These are phyloP conservation scores for Hydrolagus colliei DNA, from an alignment of 2,797 vertebrate genomes.

Conservation along the genomic window DNA sequence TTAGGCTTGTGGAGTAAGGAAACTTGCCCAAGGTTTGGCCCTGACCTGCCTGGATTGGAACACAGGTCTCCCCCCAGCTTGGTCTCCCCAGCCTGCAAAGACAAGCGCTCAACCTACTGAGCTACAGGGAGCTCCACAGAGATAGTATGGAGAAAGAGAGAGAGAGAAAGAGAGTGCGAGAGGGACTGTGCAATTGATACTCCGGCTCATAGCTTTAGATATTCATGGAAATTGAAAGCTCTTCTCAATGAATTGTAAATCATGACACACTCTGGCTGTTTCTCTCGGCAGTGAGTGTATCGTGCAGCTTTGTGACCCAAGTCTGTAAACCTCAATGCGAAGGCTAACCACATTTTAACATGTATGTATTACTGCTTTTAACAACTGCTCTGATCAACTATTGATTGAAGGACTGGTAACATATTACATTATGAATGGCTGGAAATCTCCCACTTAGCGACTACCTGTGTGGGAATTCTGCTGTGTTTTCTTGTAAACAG, in stretches of 20 bases:
- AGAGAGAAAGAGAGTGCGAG: background rate
- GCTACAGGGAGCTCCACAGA: too few species aligned
- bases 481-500: slow-evolving; percentile 50
- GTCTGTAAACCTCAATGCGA: slow-evolving; percentile 27
- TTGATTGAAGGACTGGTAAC: slow-evolving; percentile 60
- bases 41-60: too few species aligned
- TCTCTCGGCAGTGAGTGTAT: background rate
- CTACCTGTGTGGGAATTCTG: slow-evolving; percentile 53
- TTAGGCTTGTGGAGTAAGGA: too few species aligned
- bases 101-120: too few species aligned
- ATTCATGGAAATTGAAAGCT: slow-evolving; percentile 26
- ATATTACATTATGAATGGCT: slow-evolving; percentile 60
- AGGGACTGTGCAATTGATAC: background rate
- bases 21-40: too few species aligned
- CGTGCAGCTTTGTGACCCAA: background rate
- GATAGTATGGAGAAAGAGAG: background rate
- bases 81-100: too few species aligned
- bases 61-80: too few species aligned
- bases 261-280: slow-evolving; percentile 12
- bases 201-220: background rate
- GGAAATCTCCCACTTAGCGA: slow-evolving; percentile 52
- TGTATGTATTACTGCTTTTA: slow-evolving; percentile 23
- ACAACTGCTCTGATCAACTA: slow-evolving; percentile 51
- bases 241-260: slow-evolving; percentile 22
- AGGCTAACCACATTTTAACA: slow-evolving; percentile 28